A percentile compares a stretch with the other conserved stretches of the same genome.
Evolutionary conservation across 2,888 invertebrate genomes (phyloP).

Genomic region (Spisula subtruncata): DNA sequence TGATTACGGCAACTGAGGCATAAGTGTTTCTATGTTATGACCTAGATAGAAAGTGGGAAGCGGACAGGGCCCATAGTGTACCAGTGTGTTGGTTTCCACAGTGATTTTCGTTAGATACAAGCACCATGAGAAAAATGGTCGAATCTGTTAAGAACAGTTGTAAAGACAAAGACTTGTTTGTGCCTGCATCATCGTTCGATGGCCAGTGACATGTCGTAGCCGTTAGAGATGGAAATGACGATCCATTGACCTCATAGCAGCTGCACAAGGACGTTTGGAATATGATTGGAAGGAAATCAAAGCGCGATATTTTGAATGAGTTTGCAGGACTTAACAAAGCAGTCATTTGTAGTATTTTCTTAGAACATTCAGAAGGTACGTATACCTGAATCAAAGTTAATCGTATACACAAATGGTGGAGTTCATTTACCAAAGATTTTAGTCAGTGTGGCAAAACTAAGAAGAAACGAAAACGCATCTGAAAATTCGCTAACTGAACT

Average conservation of each 20-base stretch:
- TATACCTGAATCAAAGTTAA: no score
- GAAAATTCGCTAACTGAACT: no score
- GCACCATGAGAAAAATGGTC: conserved; percentile 29
- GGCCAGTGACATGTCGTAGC: conserved; percentile 20
- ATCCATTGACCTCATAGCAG: neutral
- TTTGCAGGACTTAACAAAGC: no score
- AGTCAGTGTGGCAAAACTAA: no score
- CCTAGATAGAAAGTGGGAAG: conserved; percentile 31
- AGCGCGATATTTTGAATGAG: no score
- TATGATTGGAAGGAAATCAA: no score
- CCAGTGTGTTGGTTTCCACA: conserved; percentile 35
- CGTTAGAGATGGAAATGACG: neutral
- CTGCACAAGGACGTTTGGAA: no score
- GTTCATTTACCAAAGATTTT: no score
- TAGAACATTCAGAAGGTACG: no score
- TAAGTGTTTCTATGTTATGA: conserved; percentile 4
- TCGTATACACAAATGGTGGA: no score
- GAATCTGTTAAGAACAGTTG: conserved; percentile 20
- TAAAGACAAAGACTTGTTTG: neutral
- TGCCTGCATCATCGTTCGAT: conserved; percentile 14
- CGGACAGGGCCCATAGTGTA: neutral
- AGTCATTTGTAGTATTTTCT: no score
- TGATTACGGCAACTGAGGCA: neutral
- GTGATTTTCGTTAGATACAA: conserved; percentile 30
- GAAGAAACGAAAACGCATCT: no score